Conservation (phyloP, 2,797 vertebrate genomes). For the Molossus alvarezi region DNA sequence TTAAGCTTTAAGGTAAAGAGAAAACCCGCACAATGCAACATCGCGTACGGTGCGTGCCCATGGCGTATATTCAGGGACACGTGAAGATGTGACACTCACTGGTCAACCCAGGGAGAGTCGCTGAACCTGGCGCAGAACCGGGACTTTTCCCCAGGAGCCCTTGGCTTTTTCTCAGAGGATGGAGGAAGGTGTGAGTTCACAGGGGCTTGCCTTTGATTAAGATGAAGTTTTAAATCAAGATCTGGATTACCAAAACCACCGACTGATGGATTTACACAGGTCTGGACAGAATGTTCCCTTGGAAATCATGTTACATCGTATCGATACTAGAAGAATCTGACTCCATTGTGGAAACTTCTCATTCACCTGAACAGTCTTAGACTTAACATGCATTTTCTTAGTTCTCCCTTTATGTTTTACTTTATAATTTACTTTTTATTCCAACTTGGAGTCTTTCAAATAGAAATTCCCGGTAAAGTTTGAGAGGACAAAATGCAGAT, state of each 20-base stretch:
- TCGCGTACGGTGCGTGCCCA: too few species aligned
- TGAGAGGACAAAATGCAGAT: conserved; percentile 23
- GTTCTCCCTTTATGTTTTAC: not conserved
- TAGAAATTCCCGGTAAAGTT: not conserved
- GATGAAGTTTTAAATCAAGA: not conserved
- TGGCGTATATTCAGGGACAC: too few species aligned
- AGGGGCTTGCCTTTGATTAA: not conserved
- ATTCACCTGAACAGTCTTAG: too few species aligned
- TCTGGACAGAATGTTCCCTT: not conserved
- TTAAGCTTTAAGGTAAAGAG: too few species aligned
- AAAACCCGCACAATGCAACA: not conserved
- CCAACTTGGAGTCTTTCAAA: not conserved
- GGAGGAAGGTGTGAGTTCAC: not conserved
- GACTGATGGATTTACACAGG: not conserved
- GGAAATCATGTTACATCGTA: not conserved
- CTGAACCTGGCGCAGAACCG: not conserved
- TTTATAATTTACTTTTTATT: conserved; percentile 9
- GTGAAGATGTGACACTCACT: not conserved
- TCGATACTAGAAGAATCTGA: not conserved
- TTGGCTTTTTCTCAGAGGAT: not conserved
- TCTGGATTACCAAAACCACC: not conserved
- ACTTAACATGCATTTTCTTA: not conserved
- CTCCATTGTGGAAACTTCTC: not conserved
- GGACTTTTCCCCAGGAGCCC: not conserved
- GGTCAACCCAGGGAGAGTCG: not conserved